Evolutionary conservation across 2,113 vertebrate genomes (phyloP), one percentile per base, ranked within the genome.

Genomic region (Ictalurus furcatus): DNA sequence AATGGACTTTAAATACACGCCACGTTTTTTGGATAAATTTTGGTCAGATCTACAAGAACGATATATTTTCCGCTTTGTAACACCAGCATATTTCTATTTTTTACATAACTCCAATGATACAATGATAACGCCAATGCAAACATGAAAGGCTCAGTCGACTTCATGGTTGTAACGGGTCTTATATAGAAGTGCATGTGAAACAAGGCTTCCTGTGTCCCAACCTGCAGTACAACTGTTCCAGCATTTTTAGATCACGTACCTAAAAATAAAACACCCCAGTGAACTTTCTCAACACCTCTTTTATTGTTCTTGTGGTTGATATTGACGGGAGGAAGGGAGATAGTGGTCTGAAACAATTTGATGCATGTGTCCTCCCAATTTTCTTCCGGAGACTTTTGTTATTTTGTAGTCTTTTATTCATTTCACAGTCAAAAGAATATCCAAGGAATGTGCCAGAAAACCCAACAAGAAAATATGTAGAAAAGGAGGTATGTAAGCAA

Each of bases 401-500:
- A 99, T 99, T 99, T 98, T 99, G 97, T 97, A 99, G 98, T 99
- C 96, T 99, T 97, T 96, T 97, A 98, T 99, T 99, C 97, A 99
- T 98, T 99, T 99, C 98, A 97, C 98, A 99, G 98, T 99, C 98
- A 99, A 99, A 97, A 98, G 98, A 97, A 99, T 99, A 99, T 99
- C 98, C 97, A 99, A 99, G 98, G 98, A 99, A 98, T 99, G 98
- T 97, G 97, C 98, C 97, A 97, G 98, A 98, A 99, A 99, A 97
- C 98, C 98, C 97, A 99, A 99, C 98, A 99, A 99, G 98, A 99
- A 99, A 99, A 99, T 99, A 96, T 99, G 98, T 99, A 99, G 98
- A 96, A 99, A 99, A 99, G 98, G 98, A 99, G 98, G 98, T 99
- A 99, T 97, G 98, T 99, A 98, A 96, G 96, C 95, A 96, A 96